phyloP scores from a whole-genome alignment of 2,888 invertebrate genomes.

The Tetheella fluctuosa region DNA sequence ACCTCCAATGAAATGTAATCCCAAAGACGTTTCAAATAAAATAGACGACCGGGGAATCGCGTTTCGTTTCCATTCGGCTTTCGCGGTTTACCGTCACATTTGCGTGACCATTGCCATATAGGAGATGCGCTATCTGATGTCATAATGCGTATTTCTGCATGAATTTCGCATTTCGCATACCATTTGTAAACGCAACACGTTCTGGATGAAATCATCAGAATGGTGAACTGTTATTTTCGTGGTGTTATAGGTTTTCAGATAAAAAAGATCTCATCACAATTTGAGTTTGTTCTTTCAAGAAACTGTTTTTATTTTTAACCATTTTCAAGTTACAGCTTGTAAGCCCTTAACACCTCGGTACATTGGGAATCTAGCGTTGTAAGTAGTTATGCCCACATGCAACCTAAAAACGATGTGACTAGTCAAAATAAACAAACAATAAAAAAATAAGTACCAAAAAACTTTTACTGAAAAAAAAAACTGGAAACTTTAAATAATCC shows the following conservation, averaged over 20 bases:
- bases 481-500: too few relatives aligned
- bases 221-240: not conserved
- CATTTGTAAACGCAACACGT: not conserved
- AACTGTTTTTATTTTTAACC: too few relatives aligned
- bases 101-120: constrained; percentile 10
- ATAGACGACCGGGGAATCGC: not conserved
- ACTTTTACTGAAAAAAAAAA: too few relatives aligned
- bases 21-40: not conserved
- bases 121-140: constrained; percentile 10
- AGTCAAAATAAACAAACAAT: too few relatives aligned
- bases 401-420: too few relatives aligned
- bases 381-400: too few relatives aligned
- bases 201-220: not conserved
- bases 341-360: too few relatives aligned
- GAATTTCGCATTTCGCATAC: constrained; percentile 6
- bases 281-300: not conserved
- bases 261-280: not conserved
- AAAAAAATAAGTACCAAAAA: too few relatives aligned
- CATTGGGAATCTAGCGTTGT: too few relatives aligned
- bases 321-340: too few relatives aligned
- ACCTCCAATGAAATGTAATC: not conserved
- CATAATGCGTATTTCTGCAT: constrained; percentile 13
- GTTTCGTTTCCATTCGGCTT: too few relatives aligned
- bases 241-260: not conserved
- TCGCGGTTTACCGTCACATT: constrained; percentile 7